A percentile compares a stretch with the other conserved stretches of the same genome.
phyloP scores from a whole-genome alignment of 1,140 invertebrate genomes.

The Chrysopa pallens region DNA sequence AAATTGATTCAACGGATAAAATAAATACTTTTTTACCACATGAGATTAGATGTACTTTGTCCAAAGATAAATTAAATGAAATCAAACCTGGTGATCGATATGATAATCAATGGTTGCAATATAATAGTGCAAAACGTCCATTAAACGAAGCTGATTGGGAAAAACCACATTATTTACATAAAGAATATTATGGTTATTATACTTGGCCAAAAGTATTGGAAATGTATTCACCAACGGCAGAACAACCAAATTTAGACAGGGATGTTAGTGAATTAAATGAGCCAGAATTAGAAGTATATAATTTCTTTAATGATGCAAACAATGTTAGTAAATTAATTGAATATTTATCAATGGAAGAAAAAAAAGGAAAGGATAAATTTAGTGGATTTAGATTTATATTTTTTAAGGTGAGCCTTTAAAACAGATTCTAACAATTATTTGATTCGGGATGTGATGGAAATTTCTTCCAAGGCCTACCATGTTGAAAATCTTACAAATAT shows the following conservation, averaged over 20 bases:
- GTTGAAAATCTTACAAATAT: no score
- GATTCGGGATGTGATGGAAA: no score
- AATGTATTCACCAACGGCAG: slow-evolving; percentile 37
- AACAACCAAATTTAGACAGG: slow-evolving; percentile 36
- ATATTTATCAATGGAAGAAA: slow-evolving; percentile 69
- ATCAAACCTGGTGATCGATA: slow-evolving; percentile 29
- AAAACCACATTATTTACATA: slow-evolving; percentile 42
- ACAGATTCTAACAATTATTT: no score
- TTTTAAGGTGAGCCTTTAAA: slow-evolving; percentile 42
- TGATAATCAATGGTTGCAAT: slow-evolving; percentile 61
- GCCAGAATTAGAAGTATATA: slow-evolving; percentile 42
- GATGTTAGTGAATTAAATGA: slow-evolving; percentile 28
- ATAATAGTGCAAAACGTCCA: slow-evolving; percentile 37
- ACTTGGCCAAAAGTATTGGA: slow-evolving; percentile 53
- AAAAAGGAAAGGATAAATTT: slow-evolving; percentile 71
- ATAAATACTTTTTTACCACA: no score
- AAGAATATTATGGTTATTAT: slow-evolving; percentile 58
- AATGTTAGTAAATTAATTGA: slow-evolving; percentile 57
- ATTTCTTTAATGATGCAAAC: slow-evolving; percentile 46
- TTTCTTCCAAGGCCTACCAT: no score
- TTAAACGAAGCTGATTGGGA: slow-evolving; percentile 57
- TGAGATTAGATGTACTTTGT: no score
- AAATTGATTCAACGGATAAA: no score
- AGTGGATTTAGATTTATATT: slow-evolving; percentile 40
- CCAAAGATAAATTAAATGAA: no score